These are phyloP conservation scores for Volucella inanis DNA, from an alignment of 2,888 invertebrate species.

Conservation along the genomic window DNA sequence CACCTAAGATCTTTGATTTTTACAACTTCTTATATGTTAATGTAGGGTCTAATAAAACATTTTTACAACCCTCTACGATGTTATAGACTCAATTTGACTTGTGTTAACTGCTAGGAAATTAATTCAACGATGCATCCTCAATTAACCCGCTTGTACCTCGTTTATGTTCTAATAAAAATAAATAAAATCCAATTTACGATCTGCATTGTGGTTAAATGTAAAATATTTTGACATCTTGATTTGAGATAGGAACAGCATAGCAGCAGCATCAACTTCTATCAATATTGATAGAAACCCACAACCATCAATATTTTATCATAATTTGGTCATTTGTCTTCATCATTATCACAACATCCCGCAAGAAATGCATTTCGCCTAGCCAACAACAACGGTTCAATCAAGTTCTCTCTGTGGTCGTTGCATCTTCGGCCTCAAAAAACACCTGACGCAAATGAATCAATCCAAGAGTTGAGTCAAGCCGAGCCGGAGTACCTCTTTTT, in stretches of 20 bases:
- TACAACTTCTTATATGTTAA: not conserved
- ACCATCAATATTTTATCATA: conserved; percentile 63
- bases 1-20: not conserved
- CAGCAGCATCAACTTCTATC: conserved; percentile 5
- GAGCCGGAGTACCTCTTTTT: conserved; percentile 14
- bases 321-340: conserved; percentile 68
- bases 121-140: conserved; percentile 30
- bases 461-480: conserved; percentile 19
- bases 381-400: conserved; percentile 52
- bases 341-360: conserved; percentile 55
- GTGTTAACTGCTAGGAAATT: conserved; percentile 36
- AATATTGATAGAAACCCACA: conserved; percentile 37
- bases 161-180: conserved; percentile 21
- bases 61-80: conserved; percentile 6
- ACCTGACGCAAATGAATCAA: conserved; percentile 70
- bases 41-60: conserved; percentile 21
- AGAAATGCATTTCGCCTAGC: conserved; percentile 36
- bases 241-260: conserved; percentile 2
- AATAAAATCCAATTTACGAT: conserved; percentile 9
- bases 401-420: conserved; percentile 22
- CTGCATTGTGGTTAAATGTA: not conserved
- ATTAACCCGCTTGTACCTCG: conserved; percentile 20
- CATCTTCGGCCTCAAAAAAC: conserved; percentile 2
- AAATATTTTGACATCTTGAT: conserved; percentile 25
- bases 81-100: conserved; percentile 1